Evolutionary conservation across 2,113 vertebrate species (phyloP).

Genomic region (Genyomyrus donnyi): DNA sequence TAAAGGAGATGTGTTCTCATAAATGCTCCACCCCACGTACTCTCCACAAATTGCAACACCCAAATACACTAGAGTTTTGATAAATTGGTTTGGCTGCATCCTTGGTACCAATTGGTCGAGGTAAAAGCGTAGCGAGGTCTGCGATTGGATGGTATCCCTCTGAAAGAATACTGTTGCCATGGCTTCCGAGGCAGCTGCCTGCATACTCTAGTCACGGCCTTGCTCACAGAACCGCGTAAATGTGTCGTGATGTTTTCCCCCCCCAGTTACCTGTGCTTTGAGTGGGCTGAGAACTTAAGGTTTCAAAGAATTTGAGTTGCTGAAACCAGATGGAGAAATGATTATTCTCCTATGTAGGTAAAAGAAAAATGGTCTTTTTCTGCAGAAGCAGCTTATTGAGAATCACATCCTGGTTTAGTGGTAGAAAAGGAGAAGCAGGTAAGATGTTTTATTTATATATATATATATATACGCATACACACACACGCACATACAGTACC

Average conservation of each 20-base stretch:
- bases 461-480: neutral
- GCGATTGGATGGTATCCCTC: conserved; percentile 65
- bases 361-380: neutral
- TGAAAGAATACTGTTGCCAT: conserved; percentile 76
- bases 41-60: conserved; percentile 42
- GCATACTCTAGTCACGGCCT: conserved; percentile 47
- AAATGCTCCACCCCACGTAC: conserved; percentile 30
- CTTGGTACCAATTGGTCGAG: conserved; percentile 57
- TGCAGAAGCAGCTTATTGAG: neutral
- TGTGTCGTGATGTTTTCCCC: conserved; percentile 23
- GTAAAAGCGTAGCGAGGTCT: conserved; percentile 55
- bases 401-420: neutral
- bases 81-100: conserved; percentile 59
- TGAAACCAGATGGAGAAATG: neutral
- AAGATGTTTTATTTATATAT: neutral
- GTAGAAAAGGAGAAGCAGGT: neutral
- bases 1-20: conserved; percentile 32
- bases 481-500: neutral
- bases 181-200: conserved; percentile 73
- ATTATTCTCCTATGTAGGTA: neutral
- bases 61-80: conserved; percentile 50
- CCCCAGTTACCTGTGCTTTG: neutral
- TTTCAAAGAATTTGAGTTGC: neutral
- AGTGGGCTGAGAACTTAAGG: neutral
- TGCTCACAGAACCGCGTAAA: conserved; percentile 45